These are phyloP conservation scores for Dendroctonus ponderosae DNA, from an alignment of 1,140 invertebrate species.

Conservation along the genomic window DNA sequence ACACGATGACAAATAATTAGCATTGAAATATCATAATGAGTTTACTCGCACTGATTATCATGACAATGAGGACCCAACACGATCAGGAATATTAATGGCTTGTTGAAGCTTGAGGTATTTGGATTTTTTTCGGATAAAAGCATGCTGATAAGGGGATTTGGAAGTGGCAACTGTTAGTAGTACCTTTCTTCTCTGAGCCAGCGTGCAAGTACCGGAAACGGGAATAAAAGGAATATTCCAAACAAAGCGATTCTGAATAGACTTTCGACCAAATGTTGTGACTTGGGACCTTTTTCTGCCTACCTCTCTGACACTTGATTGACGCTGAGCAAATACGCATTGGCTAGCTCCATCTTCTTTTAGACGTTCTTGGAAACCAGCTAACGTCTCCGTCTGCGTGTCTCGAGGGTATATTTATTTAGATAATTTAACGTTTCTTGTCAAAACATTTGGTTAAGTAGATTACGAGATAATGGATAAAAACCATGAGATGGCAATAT, in stretches of 20 bases:
- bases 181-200: too few species aligned
- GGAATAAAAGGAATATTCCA: conserved; percentile 3
- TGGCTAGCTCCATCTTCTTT: too few species aligned
- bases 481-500: background rate
- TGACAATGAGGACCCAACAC: conserved; percentile 23
- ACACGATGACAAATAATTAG: conserved; percentile 26
- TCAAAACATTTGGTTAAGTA: conserved; percentile 13
- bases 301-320: conserved; percentile 22
- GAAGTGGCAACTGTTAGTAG: too few species aligned
- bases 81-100: background rate
- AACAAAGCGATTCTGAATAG: conserved; percentile 14
- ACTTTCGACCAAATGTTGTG: conserved; percentile 28
- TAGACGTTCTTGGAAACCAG: too few species aligned
- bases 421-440: background rate
- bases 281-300: conserved; percentile 20
- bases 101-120: too few species aligned
- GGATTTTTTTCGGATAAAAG: too few species aligned
- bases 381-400: too few species aligned
- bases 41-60: conserved; percentile 23
- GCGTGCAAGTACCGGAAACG: conserved; percentile 18
- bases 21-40: conserved; percentile 22
- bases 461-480: background rate
- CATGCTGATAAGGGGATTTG: too few species aligned
- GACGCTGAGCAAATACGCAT: conserved; percentile 15
- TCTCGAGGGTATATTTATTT: too few species aligned